Evolutionary conservation across 2,888 invertebrate species (phyloP).

Genomic region (Dioctria linearis): DNA sequence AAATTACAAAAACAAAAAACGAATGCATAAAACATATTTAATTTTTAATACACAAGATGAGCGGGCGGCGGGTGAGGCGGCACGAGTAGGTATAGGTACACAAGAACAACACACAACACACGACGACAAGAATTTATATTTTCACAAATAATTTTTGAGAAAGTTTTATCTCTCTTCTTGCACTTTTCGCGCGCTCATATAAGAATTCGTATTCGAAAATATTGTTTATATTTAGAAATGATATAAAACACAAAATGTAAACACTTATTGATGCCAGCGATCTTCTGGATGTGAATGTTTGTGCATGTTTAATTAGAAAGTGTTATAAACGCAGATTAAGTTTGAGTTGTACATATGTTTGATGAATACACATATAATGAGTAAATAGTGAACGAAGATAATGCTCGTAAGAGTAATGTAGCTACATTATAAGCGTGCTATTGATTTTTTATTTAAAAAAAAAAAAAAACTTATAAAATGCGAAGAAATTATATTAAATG

Average conservation of each 20-base stretch:
- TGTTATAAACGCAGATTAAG: too few species aligned
- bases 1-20: neutral
- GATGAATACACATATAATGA: too few species aligned
- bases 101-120: neutral
- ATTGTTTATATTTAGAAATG: conserved; percentile 43
- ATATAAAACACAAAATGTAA: conserved; percentile 34
- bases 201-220: conserved; percentile 1
- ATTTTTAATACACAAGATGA: neutral
- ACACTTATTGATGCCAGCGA: conserved; percentile 28
- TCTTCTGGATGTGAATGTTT: neutral
- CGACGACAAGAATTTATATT: neutral
- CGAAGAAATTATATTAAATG: too few species aligned
- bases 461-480: too few species aligned
- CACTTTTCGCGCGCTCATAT: conserved; percentile 4
- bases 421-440: too few species aligned
- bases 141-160: neutral
- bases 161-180: neutral
- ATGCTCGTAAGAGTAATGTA: too few species aligned
- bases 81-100: too few species aligned
- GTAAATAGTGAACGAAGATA: too few species aligned
- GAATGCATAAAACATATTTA: neutral
- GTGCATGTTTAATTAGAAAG: too few species aligned
- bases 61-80: neutral
- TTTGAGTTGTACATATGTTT: too few species aligned
- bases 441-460: too few species aligned